These are phyloP conservation scores for Nemoura dubitans DNA, from an alignment of 2,888 invertebrate genomes.

Conservation along the genomic window DNA sequence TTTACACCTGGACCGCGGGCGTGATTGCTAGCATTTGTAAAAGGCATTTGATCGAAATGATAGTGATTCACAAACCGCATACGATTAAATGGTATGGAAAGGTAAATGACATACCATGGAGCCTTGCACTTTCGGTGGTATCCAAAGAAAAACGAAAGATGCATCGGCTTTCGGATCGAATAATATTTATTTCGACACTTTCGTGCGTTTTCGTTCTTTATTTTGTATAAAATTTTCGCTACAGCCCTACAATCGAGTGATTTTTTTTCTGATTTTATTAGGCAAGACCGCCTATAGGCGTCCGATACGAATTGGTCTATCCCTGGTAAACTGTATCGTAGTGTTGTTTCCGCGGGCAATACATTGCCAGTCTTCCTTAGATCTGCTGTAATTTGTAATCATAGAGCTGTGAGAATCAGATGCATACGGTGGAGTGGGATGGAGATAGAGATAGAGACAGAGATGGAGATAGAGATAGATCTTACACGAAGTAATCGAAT, in stretches of 20 bases:
- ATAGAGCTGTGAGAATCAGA: slow-evolving; percentile 37
- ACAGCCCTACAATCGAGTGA: slow-evolving; percentile 36
- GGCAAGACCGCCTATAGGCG: background rate
- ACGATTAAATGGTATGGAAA: slow-evolving; percentile 26
- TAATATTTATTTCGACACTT: slow-evolving; percentile 16
- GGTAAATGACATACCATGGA: slow-evolving; percentile 35
- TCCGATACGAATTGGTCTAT: background rate
- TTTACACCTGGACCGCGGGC: slow-evolving; percentile 26
- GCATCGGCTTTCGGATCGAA: background rate
- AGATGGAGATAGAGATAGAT: too few relatives aligned
- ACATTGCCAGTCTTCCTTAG: background rate
- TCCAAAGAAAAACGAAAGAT: background rate
- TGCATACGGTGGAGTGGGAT: background rate
- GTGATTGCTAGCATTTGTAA: slow-evolving; percentile 35
- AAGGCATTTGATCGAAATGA: slow-evolving; percentile 37
- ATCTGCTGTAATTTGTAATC: slow-evolving; percentile 28
- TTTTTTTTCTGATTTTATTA: background rate
- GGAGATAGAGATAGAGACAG: too few relatives aligned
- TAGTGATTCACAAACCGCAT: slow-evolving; percentile 41
- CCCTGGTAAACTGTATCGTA: background rate
- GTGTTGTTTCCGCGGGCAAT: slow-evolving; percentile 1
- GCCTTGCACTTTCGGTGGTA: slow-evolving; percentile 18
- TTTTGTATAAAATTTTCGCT: background rate
- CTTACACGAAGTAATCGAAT: slow-evolving; percentile 20
- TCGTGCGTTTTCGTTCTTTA: slow-evolving; percentile 1